Evolutionary conservation across 2,113 vertebrate species (phyloP), one percentile per base, ranked within the genome.

Genomic region (Morone chrysops): DNA sequence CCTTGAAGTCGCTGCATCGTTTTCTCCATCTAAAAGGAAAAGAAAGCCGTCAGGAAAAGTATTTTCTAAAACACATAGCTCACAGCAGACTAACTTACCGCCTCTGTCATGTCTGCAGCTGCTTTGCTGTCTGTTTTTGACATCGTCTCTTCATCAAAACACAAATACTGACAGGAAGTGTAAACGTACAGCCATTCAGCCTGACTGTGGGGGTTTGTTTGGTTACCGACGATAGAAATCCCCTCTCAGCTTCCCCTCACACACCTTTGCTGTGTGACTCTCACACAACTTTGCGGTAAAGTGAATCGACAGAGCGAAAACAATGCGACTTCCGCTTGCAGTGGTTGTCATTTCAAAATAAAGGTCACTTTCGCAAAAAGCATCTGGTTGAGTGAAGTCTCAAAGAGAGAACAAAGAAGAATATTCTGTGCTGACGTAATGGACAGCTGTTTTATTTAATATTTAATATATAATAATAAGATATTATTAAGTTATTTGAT

Each of bases 1-100:
- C 94, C 96, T 43, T 97, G 95, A 62, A 99, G 89, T 47, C 92
- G 86, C 62, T 91, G 92, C 88, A 98, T 94, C 43, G 95, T 93
- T 56, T 90, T 90, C 69, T 98, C 96, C 91, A 96, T 96, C 97
- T 98, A 83, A 22, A 50, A 4, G 12, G 45, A 0, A 3, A 5
- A 31, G 4, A 38, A 22, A 70, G 8, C 1, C 0, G 25, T 51
- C 14, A 56, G 10, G 4, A 17, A 4, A 54, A 2, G 59, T 25
- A 8, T 2, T 17, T 75, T 18, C 20, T 4, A 14, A 0, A 51
- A 53, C 50, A 41, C 60, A 10, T 2, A 22, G 43, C 45, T 61
- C 13, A 38, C 40, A 16, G 6, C 2, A 25, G 4, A 17, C 41
- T 10, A 77, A 91, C 94, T 84, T 71, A 95, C 94, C 81, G 81